A percentile compares a stretch with the other conserved stretches of the same genome.
phyloP scores from a whole-genome alignment of 2,888 invertebrate species.

The Catotricha subobsoleta region DNA sequence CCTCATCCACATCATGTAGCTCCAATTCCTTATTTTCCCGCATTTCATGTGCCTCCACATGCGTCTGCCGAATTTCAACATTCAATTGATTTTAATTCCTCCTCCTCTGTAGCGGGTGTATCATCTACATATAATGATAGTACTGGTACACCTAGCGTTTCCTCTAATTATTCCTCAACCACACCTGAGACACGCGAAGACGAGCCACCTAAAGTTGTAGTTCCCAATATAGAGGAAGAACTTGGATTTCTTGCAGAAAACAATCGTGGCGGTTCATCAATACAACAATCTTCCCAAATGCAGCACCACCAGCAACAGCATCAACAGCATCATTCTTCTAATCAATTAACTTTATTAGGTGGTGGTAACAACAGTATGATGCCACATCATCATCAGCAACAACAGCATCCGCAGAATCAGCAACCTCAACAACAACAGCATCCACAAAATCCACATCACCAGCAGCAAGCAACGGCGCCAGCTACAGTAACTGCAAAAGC shows the following conservation, averaged over 20 bases:
- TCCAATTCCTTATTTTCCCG: conserved; percentile 50
- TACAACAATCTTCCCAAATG: background rate
- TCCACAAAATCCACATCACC: conserved; percentile 11
- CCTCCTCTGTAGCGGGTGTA: background rate
- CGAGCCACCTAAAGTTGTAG: conserved; percentile 65
- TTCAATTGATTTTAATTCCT: background rate
- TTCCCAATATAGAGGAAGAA: conserved; percentile 78
- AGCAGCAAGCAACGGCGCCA: conserved; percentile 16
- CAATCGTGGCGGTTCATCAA: conserved; percentile 7
- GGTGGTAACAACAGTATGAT: conserved; percentile 23
- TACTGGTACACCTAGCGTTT: conserved; percentile 40
- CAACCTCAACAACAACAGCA: conserved; percentile 18
- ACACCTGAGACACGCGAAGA: conserved; percentile 33
- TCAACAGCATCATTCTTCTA: background rate
- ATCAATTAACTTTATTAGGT: conserved; percentile 14
- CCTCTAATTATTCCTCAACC: conserved; percentile 26
- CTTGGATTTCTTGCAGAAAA: conserved; percentile 56
- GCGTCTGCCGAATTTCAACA: background rate
- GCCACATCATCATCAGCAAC: conserved; percentile 25
- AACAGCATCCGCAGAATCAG: background rate
- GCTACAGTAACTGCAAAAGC: conserved; percentile 24
- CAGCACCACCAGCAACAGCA: background rate
- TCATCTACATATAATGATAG: conserved; percentile 7
- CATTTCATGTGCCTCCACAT: conserved; percentile 36
- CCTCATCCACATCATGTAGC: background rate